phyloP scores from a whole-genome alignment of 2,888 invertebrate species.

The Pollenia griseotomentosa region DNA sequence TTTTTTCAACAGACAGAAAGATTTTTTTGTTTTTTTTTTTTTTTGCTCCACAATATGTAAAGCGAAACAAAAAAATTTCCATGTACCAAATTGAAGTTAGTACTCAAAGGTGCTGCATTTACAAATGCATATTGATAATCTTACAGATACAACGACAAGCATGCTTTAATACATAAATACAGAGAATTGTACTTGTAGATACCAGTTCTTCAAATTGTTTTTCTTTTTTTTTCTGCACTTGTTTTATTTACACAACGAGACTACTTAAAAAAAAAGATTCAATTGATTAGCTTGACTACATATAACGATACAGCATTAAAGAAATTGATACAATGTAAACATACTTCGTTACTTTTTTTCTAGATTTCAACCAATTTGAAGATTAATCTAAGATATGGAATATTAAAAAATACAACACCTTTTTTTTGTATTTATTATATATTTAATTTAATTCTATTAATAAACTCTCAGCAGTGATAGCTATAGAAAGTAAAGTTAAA shows the following conservation, averaged over 20 bases:
- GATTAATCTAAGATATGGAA: too few relatives aligned
- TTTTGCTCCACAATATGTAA: background rate
- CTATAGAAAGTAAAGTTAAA: too few relatives aligned
- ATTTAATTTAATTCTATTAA: too few relatives aligned
- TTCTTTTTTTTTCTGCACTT: background rate
- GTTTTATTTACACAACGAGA: background rate
- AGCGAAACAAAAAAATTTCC: background rate
- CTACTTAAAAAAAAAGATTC: constrained; percentile 21
- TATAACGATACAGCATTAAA: background rate
- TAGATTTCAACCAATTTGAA: too few relatives aligned
- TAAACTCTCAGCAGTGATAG: too few relatives aligned
- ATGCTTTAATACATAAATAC: background rate
- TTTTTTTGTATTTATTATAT: too few relatives aligned
- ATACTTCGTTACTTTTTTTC: background rate
- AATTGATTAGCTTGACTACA: constrained; percentile 42
- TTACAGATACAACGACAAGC: background rate
- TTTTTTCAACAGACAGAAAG: constrained; percentile 24
- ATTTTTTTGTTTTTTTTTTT: constrained; percentile 20
- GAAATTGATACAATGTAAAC: constrained; percentile 9
- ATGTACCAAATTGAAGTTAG: background rate
- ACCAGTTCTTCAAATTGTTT: background rate
- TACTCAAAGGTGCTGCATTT: constrained; percentile 41
- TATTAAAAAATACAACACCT: too few relatives aligned
- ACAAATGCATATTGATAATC: constrained; percentile 22
- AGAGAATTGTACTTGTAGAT: background rate